Evolutionary conservation across 2,113 vertebrate genomes (phyloP).

Genomic region (Nycticebus coucang): DNA sequence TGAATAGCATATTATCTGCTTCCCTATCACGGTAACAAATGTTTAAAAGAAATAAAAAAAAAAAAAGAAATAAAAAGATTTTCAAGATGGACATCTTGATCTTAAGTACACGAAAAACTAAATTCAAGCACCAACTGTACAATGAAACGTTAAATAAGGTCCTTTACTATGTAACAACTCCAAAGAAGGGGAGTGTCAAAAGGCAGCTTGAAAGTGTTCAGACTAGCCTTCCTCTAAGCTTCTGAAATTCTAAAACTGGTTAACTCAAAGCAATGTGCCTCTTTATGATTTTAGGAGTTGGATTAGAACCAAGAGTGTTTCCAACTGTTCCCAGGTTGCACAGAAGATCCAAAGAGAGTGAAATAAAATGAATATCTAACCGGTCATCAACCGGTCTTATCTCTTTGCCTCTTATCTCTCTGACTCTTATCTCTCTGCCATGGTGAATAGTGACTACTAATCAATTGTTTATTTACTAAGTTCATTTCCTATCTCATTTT

Average conservation of each 20-base stretch:
- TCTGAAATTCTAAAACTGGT: conserved; percentile 8
- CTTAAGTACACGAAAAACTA: conserved; percentile 18
- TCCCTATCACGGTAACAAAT: neutral
- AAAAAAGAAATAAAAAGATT: neutral
- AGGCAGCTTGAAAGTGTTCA: neutral
- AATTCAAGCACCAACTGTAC: conserved; percentile 19
- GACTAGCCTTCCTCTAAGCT: neutral
- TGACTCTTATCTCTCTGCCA: neutral
- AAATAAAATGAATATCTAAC: neutral
- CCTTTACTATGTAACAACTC: neutral
- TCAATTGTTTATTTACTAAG: neutral
- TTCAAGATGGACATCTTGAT: neutral
- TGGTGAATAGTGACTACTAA: neutral
- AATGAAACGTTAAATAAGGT: neutral
- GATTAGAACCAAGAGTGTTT: conserved; percentile 10
- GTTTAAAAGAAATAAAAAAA: neutral
- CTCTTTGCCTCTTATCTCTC: too few species aligned
- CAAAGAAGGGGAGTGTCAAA: neutral
- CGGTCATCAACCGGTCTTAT: neutral
- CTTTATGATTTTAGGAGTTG: neutral
- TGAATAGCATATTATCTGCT: neutral
- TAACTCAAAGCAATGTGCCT: neutral
- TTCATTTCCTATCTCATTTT: neutral
- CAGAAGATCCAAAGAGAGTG: neutral
- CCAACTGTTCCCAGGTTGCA: neutral